Base-by-base conservation (phyloP, 2,797 vertebrate genomes). In the Sebastes wilsoni region DNA sequence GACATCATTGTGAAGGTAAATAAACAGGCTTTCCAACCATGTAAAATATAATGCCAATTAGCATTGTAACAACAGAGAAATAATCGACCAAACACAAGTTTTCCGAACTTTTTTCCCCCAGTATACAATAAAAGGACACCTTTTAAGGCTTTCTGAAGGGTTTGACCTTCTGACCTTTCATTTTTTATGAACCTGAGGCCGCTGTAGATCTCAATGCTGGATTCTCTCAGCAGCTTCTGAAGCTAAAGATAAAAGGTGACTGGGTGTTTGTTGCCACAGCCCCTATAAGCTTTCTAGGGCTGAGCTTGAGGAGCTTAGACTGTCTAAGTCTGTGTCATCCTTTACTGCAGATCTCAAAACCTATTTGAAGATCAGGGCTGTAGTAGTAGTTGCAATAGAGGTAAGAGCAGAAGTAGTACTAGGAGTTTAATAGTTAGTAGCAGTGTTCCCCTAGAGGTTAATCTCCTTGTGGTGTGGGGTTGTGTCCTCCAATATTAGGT, bases 241-340 rank as follows among this genome's bases (percentile, higher is more conserved):
- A 54, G 27, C 72, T 64, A n/a, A 71, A 82, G 54, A 64, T 76
- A 52, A 85, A 85, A 67, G 72, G 60, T 79, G 23, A 70, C 4
- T 69, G 64, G 13, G 42, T 34, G 61, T 79, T 71, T 80, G 60
- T 30, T 59, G 80, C 16, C 8, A 13, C 18, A 2, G 77, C 18
- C 18, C 14, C 36, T 49, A 20, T 56, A 67, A 36, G 62, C 74
- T 83, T 62, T 61, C 1, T 1, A 28, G 58, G 1, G 1, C 62
- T 75, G 52, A 79, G 55, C 42, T 30, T 70, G 72, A 83, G 56
- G 58, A 86, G 84, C 76, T 89, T 80, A 90, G 60, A 72, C 68
- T 28, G 73, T 72, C 68, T 87, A 81, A 88, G 23, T 75, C 82
- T 66, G 20, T 59, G 46, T 83, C 75, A 81, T 84, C 79, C 69